Base-by-base conservation (phyloP, 2,888 invertebrate species). In the Cephus spinipes region DNA sequence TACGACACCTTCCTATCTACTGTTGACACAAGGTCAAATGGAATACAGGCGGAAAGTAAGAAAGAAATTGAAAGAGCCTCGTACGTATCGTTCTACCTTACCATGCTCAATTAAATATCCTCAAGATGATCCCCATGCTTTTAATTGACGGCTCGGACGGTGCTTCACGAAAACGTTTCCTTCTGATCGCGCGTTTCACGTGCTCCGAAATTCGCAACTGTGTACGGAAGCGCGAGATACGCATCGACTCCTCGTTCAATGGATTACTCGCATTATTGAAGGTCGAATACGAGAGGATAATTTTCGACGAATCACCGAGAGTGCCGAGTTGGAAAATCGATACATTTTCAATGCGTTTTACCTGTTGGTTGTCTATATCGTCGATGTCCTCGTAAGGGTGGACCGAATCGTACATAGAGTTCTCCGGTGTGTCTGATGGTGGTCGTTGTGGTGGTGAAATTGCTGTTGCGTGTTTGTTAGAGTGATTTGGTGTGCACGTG, bases 121-220 rank as follows among this genome's bases (percentile, higher is more conserved):
- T 76, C 76, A 31, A 79, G 77, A 76, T 78, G 75, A 71, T 36
- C 76, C 71, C 68, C 84, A 84, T 85, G 85, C 85, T 81, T 76
- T 79, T 79, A 71, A 78, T 77, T 36, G 55, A 55, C 23, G 55
- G 55, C 55, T 23, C 55, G 23, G 23, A 55, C 55, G 55, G 55
- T 55, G 55, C 55, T 55, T 55, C 55, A 55, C 55, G 55, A 55
- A 55, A 55, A 69, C 34, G 11, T 12, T 36, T 76, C 55, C n/a
- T 34, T 15, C 74, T 23, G 30, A 9, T 30, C 33, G 30, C 74
- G n/a, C n/a, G 32, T 4, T 34, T 33, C 35, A 15, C 35, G 30
- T 74, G 30, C 33, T 36, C 74, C 55, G 2, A 55, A 23, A 23
- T 9, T 55, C 2, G 55, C 23, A 55, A 55, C 55, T 23, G 55